Evolutionary conservation across 2,113 vertebrate genomes (phyloP).

Genomic region (Pycnonotus jocosus): DNA sequence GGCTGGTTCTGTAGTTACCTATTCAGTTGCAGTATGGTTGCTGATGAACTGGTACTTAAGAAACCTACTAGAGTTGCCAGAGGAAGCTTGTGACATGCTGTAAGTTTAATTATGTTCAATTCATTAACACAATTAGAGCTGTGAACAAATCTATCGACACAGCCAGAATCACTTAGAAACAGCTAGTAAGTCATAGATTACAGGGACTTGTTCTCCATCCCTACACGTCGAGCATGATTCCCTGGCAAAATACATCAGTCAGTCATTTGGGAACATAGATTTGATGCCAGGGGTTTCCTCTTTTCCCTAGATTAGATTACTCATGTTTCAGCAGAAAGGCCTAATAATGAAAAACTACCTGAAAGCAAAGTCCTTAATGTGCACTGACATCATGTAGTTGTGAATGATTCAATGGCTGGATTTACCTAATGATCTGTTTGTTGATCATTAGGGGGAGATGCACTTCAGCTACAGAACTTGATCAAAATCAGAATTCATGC

Average conservation of each 20-base stretch:
- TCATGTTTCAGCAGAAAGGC: neutral
- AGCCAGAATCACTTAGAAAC: constrained; percentile 72
- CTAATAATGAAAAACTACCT: constrained; percentile 8
- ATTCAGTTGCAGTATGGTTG: neutral
- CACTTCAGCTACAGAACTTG: neutral
- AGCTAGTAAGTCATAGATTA: constrained; percentile 67
- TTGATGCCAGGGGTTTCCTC: neutral
- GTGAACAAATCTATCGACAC: constrained; percentile 74
- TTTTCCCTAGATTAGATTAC: constrained; percentile 12
- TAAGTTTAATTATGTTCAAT: constrained; percentile 79
- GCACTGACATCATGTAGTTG: neutral
- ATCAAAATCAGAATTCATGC: neutral
- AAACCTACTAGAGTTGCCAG: constrained; percentile 65
- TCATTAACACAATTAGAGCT: constrained; percentile 77
- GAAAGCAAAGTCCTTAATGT: neutral
- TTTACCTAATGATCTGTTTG: neutral
- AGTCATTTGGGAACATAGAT: neutral
- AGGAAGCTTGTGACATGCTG: constrained; percentile 66
- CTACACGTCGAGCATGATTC: neutral
- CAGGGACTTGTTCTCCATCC: constrained; percentile 18
- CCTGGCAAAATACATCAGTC: constrained; percentile 25
- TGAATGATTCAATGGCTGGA: neutral
- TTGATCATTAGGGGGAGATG: neutral
- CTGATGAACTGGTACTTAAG: constrained; percentile 37
- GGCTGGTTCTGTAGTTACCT: neutral